A percentile compares a stretch with the other conserved stretches of the same genome.
These are phyloP conservation scores for Hippopotamyrus pictus DNA, from an alignment of 2,797 vertebrate species.

Conservation along the genomic window DNA sequence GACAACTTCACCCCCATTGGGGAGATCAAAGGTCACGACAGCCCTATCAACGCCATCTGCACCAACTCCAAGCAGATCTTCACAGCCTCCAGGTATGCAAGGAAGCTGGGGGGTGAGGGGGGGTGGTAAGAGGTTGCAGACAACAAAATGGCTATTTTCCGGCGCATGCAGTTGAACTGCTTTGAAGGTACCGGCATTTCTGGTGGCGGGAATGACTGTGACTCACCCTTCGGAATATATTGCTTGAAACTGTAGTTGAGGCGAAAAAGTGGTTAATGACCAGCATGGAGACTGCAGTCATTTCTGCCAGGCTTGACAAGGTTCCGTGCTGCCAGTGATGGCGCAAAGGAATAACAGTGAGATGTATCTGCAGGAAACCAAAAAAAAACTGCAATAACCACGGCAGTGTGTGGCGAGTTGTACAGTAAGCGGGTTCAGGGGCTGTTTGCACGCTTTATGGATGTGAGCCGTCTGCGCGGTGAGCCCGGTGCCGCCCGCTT, in stretches of 20 bases:
- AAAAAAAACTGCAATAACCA: background rate
- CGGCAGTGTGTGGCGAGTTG: background rate
- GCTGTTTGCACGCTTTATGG: background rate
- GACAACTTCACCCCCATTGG: constrained; percentile 88
- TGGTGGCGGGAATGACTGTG: background rate
- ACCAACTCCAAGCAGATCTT: constrained; percentile 91
- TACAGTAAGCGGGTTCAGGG: background rate
- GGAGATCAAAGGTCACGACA: constrained; percentile 91
- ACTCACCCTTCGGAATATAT: background rate
- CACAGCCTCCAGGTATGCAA: constrained; percentile 87
- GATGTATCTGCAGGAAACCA: background rate
- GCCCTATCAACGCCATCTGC: constrained; percentile 94
- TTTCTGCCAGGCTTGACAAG: background rate
- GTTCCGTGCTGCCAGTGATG: background rate
- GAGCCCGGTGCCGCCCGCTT: no score
- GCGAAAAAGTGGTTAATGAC: background rate
- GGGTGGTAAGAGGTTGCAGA: background rate
- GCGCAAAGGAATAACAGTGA: background rate
- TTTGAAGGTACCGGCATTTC: background rate
- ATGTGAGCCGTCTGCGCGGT: background rate
- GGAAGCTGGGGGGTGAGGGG: background rate
- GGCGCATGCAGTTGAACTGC: background rate
- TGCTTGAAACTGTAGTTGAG: background rate
- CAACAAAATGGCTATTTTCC: background rate
- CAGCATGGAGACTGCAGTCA: background rate